phyloP scores from a whole-genome alignment of 2,113 vertebrate genomes.

The Empidonax alnorum region DNA sequence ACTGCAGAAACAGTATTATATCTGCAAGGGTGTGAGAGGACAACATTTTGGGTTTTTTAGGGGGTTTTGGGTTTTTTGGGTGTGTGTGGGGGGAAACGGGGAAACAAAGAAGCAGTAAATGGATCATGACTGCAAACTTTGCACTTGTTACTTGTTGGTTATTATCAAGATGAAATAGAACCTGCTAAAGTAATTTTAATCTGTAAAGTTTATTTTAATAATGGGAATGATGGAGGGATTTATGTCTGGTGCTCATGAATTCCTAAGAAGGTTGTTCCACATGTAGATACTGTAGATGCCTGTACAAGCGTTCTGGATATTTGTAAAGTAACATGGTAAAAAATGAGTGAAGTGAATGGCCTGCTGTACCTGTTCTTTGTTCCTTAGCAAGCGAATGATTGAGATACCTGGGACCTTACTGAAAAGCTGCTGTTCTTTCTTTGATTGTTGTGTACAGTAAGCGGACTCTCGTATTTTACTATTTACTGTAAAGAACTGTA shows the following conservation, averaged over 20 bases:
- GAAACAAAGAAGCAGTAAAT: constrained; percentile 46
- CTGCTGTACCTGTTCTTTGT: constrained; percentile 76
- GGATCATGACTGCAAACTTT: constrained; percentile 32
- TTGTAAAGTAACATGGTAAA: constrained; percentile 64
- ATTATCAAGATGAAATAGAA: constrained; percentile 46
- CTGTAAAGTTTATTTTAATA: constrained; percentile 57
- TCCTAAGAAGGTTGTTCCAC: constrained; percentile 51
- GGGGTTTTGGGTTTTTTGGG: neutral
- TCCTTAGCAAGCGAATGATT: constrained; percentile 68
- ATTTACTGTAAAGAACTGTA: constrained; percentile 96
- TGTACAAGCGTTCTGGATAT: constrained; percentile 31
- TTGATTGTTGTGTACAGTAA: constrained; percentile 89
- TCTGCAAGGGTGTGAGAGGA: constrained; percentile 7
- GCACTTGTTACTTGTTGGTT: constrained; percentile 55
- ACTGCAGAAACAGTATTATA: constrained; percentile 69
- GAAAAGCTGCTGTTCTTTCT: constrained; percentile 91
- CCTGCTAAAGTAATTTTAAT: constrained; percentile 62
- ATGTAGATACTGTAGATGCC: constrained; percentile 68
- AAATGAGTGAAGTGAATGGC: constrained; percentile 65
- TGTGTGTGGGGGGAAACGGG: neutral
- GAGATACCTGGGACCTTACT: constrained; percentile 84
- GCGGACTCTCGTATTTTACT: constrained; percentile 87
- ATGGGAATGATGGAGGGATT: constrained; percentile 62
- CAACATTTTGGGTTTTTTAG: neutral
- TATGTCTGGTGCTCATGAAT: constrained; percentile 53